Percentiles rank a stretch among this genome's conserved stretches.
phyloP scores from a whole-genome alignment of 1,140 invertebrate species.

The Archegozetes longisetosus region DNA sequence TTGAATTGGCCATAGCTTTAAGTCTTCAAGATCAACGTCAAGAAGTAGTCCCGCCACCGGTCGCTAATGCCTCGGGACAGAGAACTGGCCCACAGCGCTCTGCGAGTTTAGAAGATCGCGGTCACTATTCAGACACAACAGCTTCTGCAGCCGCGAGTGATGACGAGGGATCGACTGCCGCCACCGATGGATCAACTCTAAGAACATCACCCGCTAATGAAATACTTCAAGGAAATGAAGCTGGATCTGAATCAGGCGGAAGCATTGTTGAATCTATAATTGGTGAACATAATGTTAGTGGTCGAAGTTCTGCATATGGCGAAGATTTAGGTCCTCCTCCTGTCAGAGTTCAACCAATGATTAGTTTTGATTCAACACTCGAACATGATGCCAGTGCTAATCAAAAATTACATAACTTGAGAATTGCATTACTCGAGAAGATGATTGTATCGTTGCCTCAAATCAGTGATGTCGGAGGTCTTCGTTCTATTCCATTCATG shows the following conservation, averaged over 20 bases:
- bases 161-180: conserved; percentile 84
- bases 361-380: background rate
- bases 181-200: conserved; percentile 75
- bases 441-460: conserved; percentile 44
- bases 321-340: conserved; percentile 39
- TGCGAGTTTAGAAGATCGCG: conserved; percentile 27
- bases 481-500: conserved; percentile 72
- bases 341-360: conserved; percentile 20
- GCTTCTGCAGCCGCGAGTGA: conserved; percentile 70
- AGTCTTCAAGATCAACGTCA: conserved; percentile 51
- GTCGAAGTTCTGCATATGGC: conserved; percentile 71
- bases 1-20: conserved; percentile 83
- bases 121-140: conserved; percentile 57
- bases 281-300: conserved; percentile 59
- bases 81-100: background rate
- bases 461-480: conserved; percentile 47
- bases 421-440: conserved; percentile 47
- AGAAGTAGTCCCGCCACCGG: background rate
- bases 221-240: conserved; percentile 37
- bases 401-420: conserved; percentile 41
- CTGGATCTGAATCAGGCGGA: conserved; percentile 55
- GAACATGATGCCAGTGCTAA: background rate
- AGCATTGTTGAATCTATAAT: conserved; percentile 78
- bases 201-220: conserved; percentile 58
- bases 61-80: background rate